Evolutionary conservation across 2,113 vertebrate genomes (phyloP).

Genomic region (Charadrius vociferus): DNA sequence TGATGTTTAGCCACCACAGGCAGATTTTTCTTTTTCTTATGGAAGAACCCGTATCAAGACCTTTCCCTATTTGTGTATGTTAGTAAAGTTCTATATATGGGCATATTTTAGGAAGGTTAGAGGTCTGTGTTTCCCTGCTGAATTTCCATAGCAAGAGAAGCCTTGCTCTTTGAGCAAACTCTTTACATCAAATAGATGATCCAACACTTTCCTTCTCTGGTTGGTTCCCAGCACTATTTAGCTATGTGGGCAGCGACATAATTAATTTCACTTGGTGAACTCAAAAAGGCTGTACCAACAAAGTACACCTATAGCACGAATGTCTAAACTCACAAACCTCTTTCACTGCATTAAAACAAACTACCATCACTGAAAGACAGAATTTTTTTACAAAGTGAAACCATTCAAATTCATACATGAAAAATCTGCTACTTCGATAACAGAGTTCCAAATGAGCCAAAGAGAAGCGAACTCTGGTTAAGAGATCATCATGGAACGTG

Average conservation of each 20-base stretch:
- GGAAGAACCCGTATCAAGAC: not conserved
- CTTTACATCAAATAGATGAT: not conserved
- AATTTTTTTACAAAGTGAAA: not conserved
- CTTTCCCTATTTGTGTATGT: not conserved
- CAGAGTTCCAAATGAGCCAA: not conserved
- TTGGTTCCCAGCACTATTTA: not conserved
- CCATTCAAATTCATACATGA: not conserved
- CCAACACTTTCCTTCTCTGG: not conserved
- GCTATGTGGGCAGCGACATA: not conserved
- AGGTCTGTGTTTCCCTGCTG: not conserved
- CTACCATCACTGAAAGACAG: not conserved
- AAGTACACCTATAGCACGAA: not conserved
- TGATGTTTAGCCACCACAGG: not conserved
- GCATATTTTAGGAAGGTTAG: not conserved
- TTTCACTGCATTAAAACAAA: not conserved
- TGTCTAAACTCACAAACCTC: not conserved
- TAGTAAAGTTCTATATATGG: not conserved
- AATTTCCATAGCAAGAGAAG: not conserved
- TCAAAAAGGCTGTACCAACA: not conserved
- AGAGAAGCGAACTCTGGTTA: not conserved
- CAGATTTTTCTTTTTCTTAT: not conserved
- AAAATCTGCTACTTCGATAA: not conserved
- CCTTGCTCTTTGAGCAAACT: not conserved
- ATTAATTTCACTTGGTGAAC: not conserved
- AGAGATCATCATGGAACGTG: fast-evolving